phyloP scores from a whole-genome alignment of 2,888 invertebrate species.

The Cryptophagus acutangulus region DNA sequence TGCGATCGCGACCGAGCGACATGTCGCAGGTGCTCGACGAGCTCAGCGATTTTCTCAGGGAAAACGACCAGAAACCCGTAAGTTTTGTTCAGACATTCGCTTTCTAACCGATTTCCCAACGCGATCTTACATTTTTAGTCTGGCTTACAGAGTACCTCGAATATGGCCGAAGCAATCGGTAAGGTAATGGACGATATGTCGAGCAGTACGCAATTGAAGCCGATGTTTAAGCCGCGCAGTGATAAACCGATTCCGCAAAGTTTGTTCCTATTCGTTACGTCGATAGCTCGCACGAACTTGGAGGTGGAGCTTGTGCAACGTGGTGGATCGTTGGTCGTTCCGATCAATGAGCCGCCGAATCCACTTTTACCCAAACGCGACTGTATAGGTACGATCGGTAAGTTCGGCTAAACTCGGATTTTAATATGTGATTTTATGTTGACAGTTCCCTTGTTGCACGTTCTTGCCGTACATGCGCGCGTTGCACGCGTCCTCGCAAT shows the following conservation, averaged over 20 bases:
- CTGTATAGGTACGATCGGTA: conserved; percentile 58
- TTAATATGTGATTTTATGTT: conserved; percentile 18
- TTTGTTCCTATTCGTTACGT: conserved; percentile 83
- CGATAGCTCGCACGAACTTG: conserved; percentile 84
- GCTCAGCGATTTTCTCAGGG: conserved; percentile 59
- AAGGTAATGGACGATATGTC: conserved; percentile 94
- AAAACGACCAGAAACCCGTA: conserved; percentile 63
- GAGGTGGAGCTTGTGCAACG: conserved; percentile 89
- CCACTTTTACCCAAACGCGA: conserved; percentile 72
- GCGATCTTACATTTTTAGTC: conserved; percentile 12
- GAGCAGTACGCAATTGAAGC: conserved; percentile 75
- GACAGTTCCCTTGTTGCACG: conserved; percentile 82
- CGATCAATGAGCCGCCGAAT: conserved; percentile 46
- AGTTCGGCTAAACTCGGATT: neutral
- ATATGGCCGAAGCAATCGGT: conserved; percentile 81
- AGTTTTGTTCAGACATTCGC: conserved; percentile 33
- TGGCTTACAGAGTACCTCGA: conserved; percentile 57
- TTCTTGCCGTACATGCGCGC: conserved; percentile 80
- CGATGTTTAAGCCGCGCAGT: conserved; percentile 72
- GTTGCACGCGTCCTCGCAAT: conserved; percentile 61
- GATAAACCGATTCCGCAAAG: conserved; percentile 66
- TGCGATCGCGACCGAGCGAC: conserved; percentile 53
- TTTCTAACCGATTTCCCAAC: no score
- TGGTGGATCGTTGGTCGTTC: conserved; percentile 65
- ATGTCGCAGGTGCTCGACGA: conserved; percentile 50